phyloP scores from a whole-genome alignment of 2,888 invertebrate genomes.

The Chrysomela aeneicollis region DNA sequence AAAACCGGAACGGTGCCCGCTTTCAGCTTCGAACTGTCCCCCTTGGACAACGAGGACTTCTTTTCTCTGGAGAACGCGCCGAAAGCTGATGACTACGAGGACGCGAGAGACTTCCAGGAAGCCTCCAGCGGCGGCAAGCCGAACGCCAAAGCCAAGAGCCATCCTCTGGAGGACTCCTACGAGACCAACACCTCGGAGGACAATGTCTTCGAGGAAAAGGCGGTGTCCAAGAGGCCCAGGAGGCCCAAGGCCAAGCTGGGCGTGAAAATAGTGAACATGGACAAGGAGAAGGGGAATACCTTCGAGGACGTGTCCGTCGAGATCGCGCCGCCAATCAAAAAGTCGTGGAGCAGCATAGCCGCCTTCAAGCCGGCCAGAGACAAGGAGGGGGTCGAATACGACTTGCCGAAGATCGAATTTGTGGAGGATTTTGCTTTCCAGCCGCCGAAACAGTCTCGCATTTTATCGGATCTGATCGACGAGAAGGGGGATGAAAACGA shows the following conservation, averaged over 20 bases:
- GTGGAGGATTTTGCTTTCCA: constrained; percentile 45
- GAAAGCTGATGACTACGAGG: constrained; percentile 48
- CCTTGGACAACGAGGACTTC: constrained; percentile 47
- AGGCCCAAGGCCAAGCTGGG: constrained; percentile 60
- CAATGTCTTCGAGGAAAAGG: constrained; percentile 42
- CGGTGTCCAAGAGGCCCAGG: constrained; percentile 50
- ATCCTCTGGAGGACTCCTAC: constrained; percentile 30
- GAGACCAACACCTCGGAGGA: constrained; percentile 40
- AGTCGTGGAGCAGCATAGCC: constrained; percentile 67
- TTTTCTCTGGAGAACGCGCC: constrained; percentile 45
- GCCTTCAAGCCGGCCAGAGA: constrained; percentile 51
- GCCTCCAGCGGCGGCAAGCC: constrained; percentile 25
- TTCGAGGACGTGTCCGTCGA: constrained; percentile 36
- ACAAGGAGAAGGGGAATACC: constrained; percentile 43
- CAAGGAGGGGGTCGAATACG: constrained; percentile 37
- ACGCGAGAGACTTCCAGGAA: constrained; percentile 47
- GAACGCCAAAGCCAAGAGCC: constrained; percentile 21
- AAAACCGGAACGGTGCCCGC: neutral
- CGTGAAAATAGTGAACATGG: constrained; percentile 51
- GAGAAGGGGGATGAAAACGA: constrained; percentile 41
- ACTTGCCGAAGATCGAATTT: constrained; percentile 41
- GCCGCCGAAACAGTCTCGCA: constrained; percentile 40
- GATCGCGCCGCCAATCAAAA: constrained; percentile 54
- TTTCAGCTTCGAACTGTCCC: constrained; percentile 41
- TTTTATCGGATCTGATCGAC: constrained; percentile 46